Evolutionary conservation across 2,113 vertebrate genomes (phyloP).

Genomic region (rabbit (Oryctolagus cuniculus)): DNA sequence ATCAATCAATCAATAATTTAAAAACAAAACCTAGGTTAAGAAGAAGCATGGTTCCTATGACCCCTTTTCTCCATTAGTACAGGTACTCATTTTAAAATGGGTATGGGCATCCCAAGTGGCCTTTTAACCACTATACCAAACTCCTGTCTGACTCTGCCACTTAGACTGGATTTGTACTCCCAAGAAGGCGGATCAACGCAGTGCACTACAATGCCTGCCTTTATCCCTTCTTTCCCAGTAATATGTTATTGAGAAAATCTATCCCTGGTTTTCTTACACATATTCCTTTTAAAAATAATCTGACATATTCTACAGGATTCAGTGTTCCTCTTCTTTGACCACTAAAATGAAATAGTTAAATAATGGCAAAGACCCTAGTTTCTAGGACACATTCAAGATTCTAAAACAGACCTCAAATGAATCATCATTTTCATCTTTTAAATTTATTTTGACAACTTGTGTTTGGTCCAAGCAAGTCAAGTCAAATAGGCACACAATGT

Average conservation of each 20-base stretch:
- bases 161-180: no score
- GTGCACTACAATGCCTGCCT: no score
- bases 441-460: constrained; percentile 16
- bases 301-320: not conserved
- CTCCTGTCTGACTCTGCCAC: no score
- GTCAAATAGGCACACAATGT: not conserved
- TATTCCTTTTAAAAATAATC: constrained; percentile 42
- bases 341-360: constrained; percentile 49
- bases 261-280: not conserved
- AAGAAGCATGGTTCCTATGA: not conserved
- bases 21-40: not conserved
- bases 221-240: not conserved
- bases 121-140: no score
- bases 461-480: constrained; percentile 26
- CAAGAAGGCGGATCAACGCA: no score
- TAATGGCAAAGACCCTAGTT: not conserved
- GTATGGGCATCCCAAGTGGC: no score
- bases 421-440: constrained; percentile 40
- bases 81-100: no score
- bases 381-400: not conserved
- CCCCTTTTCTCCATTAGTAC: not conserved
- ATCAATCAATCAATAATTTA: no score
- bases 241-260: not conserved
- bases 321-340: constrained; percentile 7
- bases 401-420: constrained; percentile 26